Evolutionary conservation across 2,888 invertebrate genomes (phyloP).

Genomic region (Eugnorisma glareosa): DNA sequence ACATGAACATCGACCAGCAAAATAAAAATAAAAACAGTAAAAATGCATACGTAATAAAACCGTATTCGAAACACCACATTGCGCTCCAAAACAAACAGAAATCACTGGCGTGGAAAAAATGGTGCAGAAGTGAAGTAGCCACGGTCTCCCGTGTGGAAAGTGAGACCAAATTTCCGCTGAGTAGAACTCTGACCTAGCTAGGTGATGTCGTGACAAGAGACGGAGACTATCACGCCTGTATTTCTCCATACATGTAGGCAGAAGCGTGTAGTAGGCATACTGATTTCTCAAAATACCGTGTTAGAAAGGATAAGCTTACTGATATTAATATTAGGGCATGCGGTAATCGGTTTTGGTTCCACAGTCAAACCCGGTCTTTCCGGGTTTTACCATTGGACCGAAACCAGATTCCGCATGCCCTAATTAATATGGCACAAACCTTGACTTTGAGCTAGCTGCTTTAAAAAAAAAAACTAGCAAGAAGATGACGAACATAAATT

Average conservation of each 20-base stretch:
- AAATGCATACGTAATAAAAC: constrained; percentile 25
- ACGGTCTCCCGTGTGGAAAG: neutral
- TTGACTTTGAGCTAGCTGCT: neutral
- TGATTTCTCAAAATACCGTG: neutral
- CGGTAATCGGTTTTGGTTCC: no score
- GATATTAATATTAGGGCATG: no score
- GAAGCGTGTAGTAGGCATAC: neutral
- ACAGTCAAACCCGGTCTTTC: no score
- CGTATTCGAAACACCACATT: constrained; percentile 13
- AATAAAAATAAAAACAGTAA: constrained; percentile 22
- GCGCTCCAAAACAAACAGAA: constrained; percentile 41
- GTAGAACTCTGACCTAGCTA: neutral
- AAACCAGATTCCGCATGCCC: no score
- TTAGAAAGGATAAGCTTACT: neutral
- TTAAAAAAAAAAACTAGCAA: neutral
- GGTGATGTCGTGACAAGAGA: neutral
- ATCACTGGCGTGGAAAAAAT: constrained; percentile 14
- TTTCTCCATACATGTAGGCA: neutral
- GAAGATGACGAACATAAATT: no score
- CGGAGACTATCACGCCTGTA: neutral
- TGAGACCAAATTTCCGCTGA: neutral
- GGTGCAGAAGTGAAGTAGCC: neutral
- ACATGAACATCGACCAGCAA: constrained; percentile 11
- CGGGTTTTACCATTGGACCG: no score
- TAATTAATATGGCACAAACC: neutral